Conservation (phyloP, 2,888 invertebrate genomes). For the Sericinus montela region DNA sequence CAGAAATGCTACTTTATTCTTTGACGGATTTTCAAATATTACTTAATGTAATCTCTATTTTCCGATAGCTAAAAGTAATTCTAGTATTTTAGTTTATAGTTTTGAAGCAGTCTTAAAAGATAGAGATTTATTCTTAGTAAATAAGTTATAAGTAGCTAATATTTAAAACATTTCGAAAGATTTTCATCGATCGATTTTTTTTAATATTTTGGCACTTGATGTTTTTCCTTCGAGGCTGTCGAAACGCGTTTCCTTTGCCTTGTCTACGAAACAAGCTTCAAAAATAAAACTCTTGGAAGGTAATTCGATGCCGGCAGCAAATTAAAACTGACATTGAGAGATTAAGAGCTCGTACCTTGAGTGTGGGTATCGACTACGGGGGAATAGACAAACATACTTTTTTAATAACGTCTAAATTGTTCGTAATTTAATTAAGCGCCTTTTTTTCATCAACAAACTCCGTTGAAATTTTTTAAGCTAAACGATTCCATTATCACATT, state of each 20-base stretch:
- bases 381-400: slow-evolving; percentile 38
- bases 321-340: slow-evolving; percentile 77
- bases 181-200: slow-evolving; percentile 17
- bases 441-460: not conserved
- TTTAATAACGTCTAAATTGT: slow-evolving; percentile 35
- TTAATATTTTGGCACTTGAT: slow-evolving; percentile 40
- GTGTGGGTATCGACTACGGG: slow-evolving; percentile 48
- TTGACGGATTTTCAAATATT: no score
- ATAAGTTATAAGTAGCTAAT: no score
- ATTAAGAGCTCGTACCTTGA: slow-evolving; percentile 62
- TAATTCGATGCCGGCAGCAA: slow-evolving; percentile 71
- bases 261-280: slow-evolving; percentile 48
- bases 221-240: slow-evolving; percentile 47
- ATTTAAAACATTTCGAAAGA: no score
- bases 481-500: slow-evolving; percentile 6
- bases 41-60: no score
- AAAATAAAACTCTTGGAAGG: slow-evolving; percentile 72
- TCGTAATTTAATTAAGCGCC: slow-evolving; percentile 41
- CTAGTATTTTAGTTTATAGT: no score
- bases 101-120: no score
- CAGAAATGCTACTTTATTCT: not conserved
- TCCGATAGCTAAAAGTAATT: no score
- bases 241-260: slow-evolving; percentile 64
- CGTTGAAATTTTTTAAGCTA: slow-evolving; percentile 5
- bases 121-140: no score